Evolutionary conservation across 2,113 vertebrate genomes (phyloP), one percentile per base, ranked within the genome.

Genomic region (Actinemys pallida): DNA sequence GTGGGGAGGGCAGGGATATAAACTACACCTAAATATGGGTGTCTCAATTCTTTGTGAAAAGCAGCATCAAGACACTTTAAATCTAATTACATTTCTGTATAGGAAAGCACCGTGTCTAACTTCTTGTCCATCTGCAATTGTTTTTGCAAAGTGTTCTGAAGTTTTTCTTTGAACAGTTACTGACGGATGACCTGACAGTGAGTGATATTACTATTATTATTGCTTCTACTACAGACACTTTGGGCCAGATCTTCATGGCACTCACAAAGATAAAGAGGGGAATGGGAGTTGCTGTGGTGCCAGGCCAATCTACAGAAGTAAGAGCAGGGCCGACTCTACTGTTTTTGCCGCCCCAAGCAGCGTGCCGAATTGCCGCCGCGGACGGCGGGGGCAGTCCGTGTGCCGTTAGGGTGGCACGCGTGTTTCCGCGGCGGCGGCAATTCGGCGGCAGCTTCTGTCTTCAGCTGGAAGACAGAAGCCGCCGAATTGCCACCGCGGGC

Each of bases 71-170:
- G 22, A 86, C 47, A 52, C 0, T 0, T 31, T 25, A 87, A 35
- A 80, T 53, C 8, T 76, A 20, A 22, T 52, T 39, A 3, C 0
- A 0, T 83, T 52, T 31, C 27, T 27, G 7, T 19, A 49, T 12
- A 80, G 59, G 62, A 96, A 92, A 80, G 25, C n/a, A 5, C 1
- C 20, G 89, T 7, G 14, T 92, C 49, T 52, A 76, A 7, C 56
- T 89, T 80, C 52, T 89, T 53, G 52, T 22, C 54, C 81, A 85
- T 10, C 8, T 11, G 10, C 4, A 92, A 83, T 87, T 25, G 20
- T 39, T 90, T 89, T 76, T 57, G 12, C 59, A 84, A 45, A 45
- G 49, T 50, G 25, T 52, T 78, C 52, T 6, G 3, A 89, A 59
- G 17, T 25, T 62, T 82, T 92, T 29, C 49, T 50, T 79, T 65